Evolutionary conservation across 2,888 invertebrate species (phyloP).

Genomic region (Drosophila sordidula): DNA sequence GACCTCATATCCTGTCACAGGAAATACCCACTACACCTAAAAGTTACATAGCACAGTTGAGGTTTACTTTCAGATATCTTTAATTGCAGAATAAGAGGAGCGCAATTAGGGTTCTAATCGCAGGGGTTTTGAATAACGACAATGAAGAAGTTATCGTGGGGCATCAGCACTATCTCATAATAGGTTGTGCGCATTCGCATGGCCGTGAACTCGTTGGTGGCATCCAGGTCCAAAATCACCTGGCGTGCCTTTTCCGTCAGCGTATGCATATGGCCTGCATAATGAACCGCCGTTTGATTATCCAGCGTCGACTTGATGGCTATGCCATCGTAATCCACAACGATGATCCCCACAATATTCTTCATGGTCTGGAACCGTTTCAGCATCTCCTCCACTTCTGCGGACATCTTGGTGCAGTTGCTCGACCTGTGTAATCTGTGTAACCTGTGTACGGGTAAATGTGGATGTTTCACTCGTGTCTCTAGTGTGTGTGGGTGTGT

Average conservation of each 20-base stretch:
- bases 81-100: constrained; percentile 8
- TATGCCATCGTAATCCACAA: constrained; percentile 68
- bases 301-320: constrained; percentile 71
- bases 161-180: constrained; percentile 59
- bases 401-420: constrained; percentile 49
- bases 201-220: constrained; percentile 63
- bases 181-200: constrained; percentile 60
- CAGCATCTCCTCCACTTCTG: constrained; percentile 67
- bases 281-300: constrained; percentile 50
- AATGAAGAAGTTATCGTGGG: constrained; percentile 54
- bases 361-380: constrained; percentile 57
- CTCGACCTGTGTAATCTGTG: not conserved
- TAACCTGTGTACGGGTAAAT: not conserved
- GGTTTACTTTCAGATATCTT: constrained; percentile 1
- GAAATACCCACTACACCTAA: no score
- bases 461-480: not conserved
- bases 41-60: not conserved
- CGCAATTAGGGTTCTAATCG: constrained; percentile 44
- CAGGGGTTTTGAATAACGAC: constrained; percentile 56
- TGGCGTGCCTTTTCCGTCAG: constrained; percentile 64
- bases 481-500: not conserved
- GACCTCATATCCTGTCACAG: no score
- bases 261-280: constrained; percentile 55
- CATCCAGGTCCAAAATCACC: constrained; percentile 63
- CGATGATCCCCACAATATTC: constrained; percentile 60